Percentiles rank a stretch among this genome's conserved stretches.
Conservation (phyloP, 1,140 invertebrate species). For the Bombus balteatus region DNA sequence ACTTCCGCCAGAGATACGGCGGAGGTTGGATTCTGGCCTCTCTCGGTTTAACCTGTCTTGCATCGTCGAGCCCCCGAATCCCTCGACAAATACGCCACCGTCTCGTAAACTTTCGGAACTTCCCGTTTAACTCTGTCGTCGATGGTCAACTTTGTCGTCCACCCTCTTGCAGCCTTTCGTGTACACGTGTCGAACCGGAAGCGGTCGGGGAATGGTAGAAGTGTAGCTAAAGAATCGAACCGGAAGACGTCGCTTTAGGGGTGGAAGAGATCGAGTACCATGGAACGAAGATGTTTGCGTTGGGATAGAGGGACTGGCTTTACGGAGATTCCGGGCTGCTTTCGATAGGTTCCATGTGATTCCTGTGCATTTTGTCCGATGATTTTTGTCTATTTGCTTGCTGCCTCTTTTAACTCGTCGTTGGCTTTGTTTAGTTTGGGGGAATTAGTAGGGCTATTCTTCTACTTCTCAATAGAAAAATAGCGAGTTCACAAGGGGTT, state of each 20-base stretch:
- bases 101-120: conserved; percentile 47
- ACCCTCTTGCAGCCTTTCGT: not conserved
- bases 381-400: too few relatives aligned
- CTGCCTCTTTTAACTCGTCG: too few relatives aligned
- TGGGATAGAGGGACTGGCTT: not conserved
- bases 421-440: too few relatives aligned
- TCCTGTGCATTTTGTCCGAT: too few relatives aligned
- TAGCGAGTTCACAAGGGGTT: too few relatives aligned
- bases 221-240: not conserved
- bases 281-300: not conserved
- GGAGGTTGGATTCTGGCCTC: conserved; percentile 4
- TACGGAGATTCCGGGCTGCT: not conserved
- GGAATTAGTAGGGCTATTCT: too few relatives aligned
- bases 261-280: not conserved
- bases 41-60: conserved; percentile 46
- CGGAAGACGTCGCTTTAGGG: not conserved
- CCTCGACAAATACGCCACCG: conserved; percentile 45
- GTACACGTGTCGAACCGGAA: not conserved
- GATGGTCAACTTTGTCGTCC: conserved; percentile 27
- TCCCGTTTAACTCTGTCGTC: conserved; percentile 40
- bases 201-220: not conserved
- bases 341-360: too few relatives aligned
- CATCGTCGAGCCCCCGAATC: conserved; percentile 10
- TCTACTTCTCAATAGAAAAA: too few relatives aligned
- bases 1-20: conserved; percentile 27